phyloP scores from a whole-genome alignment of 2,113 vertebrate genomes.

The Apistogramma diplotaenia region DNA sequence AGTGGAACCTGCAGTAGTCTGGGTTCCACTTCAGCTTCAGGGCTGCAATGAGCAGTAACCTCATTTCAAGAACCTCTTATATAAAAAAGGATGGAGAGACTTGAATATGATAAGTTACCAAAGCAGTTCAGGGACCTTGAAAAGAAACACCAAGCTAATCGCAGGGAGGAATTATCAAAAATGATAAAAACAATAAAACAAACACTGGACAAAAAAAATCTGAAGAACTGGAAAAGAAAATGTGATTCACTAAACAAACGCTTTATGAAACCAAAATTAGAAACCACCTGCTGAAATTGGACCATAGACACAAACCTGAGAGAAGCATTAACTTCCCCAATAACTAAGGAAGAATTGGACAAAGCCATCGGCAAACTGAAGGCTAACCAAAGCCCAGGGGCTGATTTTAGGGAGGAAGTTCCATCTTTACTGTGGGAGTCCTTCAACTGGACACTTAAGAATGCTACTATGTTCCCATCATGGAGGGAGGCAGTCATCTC shows the following conservation, averaged over 20 bases:
- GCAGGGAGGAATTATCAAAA: background rate
- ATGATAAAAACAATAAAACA: background rate
- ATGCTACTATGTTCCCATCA: no score
- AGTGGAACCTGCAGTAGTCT: background rate
- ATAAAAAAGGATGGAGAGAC: background rate
- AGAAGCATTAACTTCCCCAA: background rate
- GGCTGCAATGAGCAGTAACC: background rate
- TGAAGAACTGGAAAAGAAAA: background rate
- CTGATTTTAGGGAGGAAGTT: background rate
- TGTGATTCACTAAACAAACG: background rate
- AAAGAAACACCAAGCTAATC: background rate
- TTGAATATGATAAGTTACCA: background rate
- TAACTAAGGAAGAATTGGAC: background rate
- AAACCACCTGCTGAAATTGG: background rate
- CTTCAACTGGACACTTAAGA: background rate
- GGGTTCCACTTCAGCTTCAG: background rate
- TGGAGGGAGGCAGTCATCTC: no score
- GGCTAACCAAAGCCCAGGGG: background rate
- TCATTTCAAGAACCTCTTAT: background rate
- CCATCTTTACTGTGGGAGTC: background rate
- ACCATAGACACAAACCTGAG: background rate
- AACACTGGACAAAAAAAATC: background rate
- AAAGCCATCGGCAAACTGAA: background rate
- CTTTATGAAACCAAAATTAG: background rate
- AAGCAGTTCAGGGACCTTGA: background rate